Evolutionary conservation across 2,113 vertebrate species (phyloP).

Genomic region (Leptodactylus fuscus): DNA sequence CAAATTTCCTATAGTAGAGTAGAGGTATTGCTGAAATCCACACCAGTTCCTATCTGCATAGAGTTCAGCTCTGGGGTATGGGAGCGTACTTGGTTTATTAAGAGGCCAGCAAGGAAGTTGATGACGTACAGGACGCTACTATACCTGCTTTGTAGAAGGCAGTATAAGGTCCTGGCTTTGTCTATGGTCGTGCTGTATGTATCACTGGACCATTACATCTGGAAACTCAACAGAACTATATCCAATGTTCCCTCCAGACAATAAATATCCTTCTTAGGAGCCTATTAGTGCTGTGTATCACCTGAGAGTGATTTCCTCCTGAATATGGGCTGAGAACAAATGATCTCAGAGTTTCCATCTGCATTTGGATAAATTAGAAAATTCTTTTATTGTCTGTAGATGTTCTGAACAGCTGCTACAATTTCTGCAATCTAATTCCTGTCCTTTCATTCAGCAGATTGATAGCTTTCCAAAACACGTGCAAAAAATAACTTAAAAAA

Average conservation of each 20-base stretch:
- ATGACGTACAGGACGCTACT: too few species aligned
- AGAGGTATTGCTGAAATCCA: too few species aligned
- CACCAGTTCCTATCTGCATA: too few species aligned
- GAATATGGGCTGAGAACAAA: background rate
- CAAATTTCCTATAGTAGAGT: too few species aligned
- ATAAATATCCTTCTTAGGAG: background rate
- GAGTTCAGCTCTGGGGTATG: too few species aligned
- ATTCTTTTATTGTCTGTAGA: constrained; percentile 46
- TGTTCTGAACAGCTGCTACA: constrained; percentile 52
- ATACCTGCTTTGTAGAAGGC: too few species aligned
- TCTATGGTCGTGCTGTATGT: too few species aligned
- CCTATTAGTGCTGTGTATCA: background rate
- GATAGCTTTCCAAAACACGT: constrained; percentile 40
- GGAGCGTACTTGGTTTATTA: too few species aligned
- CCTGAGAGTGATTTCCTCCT: background rate
- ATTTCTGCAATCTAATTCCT: constrained; percentile 36
- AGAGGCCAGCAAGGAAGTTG: too few species aligned
- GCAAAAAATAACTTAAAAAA: constrained; percentile 26
- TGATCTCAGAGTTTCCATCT: constrained; percentile 45
- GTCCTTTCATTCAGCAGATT: constrained; percentile 45
- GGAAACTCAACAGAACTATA: background rate
- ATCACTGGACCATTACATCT: too few species aligned
- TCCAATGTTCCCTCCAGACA: background rate
- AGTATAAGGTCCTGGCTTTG: too few species aligned
- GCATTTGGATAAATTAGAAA: constrained; percentile 53